Base-by-base conservation (phyloP, 2,113 vertebrate genomes). In the Barbus barbus region DNA sequence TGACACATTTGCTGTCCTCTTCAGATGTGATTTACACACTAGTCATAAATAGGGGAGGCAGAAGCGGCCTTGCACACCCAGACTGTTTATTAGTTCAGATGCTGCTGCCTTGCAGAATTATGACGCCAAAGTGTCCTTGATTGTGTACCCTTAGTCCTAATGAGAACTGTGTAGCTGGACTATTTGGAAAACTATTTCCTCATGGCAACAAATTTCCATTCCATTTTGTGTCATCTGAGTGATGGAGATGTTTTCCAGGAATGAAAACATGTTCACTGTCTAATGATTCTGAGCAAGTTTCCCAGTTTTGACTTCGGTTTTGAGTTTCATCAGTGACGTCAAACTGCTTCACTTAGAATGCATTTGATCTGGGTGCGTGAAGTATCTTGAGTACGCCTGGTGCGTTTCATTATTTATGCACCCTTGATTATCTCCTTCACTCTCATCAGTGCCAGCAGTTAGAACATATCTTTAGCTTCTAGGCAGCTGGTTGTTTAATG, bases 351-450 rank as follows among this genome's bases (percentile, higher is more conserved):
- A 13, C 44, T 38, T 31, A 20, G 73, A 72, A 12, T 24, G 46
- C n/a, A 75, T 72, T 41, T 82, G 60, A 82, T 63, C 44, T 24
- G 53, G n/a, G 8, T 28, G 13, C 38, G 53, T 65, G 69, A 65
- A n/a, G 48, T 8, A 28, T 44, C 26, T 36, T 58, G 41, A 72
- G 16, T 28, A 11, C 11, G 48, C 31, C n/a, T 63, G 79, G 18
- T n/a, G 61, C 83, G 83, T 87, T 88, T 92, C 85, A 91, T 90
- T 90, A 92, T 92, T 91, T 91, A 91, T 88, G 81, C 85, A 79
- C 82, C 60, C 85, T 85, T 90, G 87, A 91, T 90, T 89, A 80
- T 89, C 84, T 91, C 90, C 58, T 67, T 58, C 63, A 72, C 86
- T 83, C 86, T 92, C 82, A 78, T 89, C 67, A 5, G 78, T 6